Base-by-base conservation (phyloP, 2,797 vertebrate genomes). In the Siniperca scherzeri region DNA sequence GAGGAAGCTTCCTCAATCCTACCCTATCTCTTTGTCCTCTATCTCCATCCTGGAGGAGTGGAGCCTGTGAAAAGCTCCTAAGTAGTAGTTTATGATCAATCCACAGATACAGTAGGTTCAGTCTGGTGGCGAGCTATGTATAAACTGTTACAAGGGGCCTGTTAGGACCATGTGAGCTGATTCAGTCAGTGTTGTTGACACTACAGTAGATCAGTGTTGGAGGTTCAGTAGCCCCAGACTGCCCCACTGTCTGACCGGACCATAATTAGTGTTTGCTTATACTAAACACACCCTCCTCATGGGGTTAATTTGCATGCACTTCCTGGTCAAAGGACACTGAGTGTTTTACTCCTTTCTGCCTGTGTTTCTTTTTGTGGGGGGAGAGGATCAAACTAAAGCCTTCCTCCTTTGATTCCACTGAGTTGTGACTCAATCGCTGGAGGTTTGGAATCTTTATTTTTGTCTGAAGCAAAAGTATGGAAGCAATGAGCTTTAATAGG, bases 51-150 rank as follows among this genome's bases (percentile, higher is more conserved):
- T 92, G 93, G 94, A 91, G 68, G 77, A 86, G 91, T 91, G 89
- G 91, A 89, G 71, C 89, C 93, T 36, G 92, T 94, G 94, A 96
- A 96, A 96, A 95, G 87, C 94, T 92, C 90, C 90, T 85, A 86
- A 95, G 94, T 95, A 94, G 88, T 77, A 25, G 92, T 90, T 92
- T 88, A 82, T 94, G 95, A 96, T 96, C 94, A 97, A 96, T 94
- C 94, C 92, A 50, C 70, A 77, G 87, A 89, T 88, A 91, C 76
- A 62, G 81, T 36, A 59, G 57, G 90, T 93, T 89, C 93, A 87
- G 86, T 82, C 79, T 88, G 90, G 90, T 86, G 87, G 80, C 78
- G 72, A 76, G 66, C 77, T 60, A 56, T 87, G 87, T 72, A 82
- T 88, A 83, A 90, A 92, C 84, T 78, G 83, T 62, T 92, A 55